phyloP scores from a whole-genome alignment of 2,797 vertebrate species.

The Etheostoma nigrum region DNA sequence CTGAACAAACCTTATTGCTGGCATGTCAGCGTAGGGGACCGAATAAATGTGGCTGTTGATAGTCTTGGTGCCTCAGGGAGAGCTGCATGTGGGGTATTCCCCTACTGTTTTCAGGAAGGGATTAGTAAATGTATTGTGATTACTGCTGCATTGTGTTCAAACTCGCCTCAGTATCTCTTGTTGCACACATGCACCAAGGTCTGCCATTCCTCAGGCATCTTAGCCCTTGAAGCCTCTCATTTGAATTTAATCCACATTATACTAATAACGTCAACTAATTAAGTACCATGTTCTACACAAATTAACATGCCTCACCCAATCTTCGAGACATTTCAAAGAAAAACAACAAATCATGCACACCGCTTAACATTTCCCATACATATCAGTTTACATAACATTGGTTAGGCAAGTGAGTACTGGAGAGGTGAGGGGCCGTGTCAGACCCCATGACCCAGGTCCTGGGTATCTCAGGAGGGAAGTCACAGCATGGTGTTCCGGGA shows the following conservation, averaged over 20 bases:
- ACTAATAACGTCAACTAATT: slow-evolving; percentile 56
- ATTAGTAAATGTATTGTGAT: slow-evolving; percentile 75
- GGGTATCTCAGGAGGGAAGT: slow-evolving; percentile 55
- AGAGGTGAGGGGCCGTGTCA: slow-evolving; percentile 74
- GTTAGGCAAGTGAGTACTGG: slow-evolving; percentile 50
- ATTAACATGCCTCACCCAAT: slow-evolving; percentile 43
- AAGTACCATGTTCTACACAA: slow-evolving; percentile 62
- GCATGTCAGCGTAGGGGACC: slow-evolving; percentile 30
- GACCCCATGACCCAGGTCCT: slow-evolving; percentile 63
- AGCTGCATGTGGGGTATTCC: slow-evolving; percentile 53
- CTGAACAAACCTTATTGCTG: slow-evolving; percentile 32
- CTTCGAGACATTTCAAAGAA: slow-evolving; percentile 53
- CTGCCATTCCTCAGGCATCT: slow-evolving; percentile 39
- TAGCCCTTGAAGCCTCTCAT: slow-evolving; percentile 22
- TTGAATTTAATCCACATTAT: slow-evolving; percentile 54
- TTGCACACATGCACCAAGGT: slow-evolving; percentile 29
- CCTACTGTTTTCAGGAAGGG: slow-evolving; percentile 74
- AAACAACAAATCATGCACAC: slow-evolving; percentile 48
- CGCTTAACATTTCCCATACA: slow-evolving; percentile 78
- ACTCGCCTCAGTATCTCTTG: slow-evolving; percentile 51
- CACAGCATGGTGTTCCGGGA: slow-evolving; percentile 40
- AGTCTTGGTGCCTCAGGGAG: slow-evolving; percentile 53
- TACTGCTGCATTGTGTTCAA: slow-evolving; percentile 64
- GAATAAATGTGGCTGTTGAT: slow-evolving; percentile 50
- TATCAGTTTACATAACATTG: slow-evolving; percentile 74